These are phyloP conservation scores for Manacus vitellinus DNA, from an alignment of 2,113 vertebrate species.

Conservation along the genomic window DNA sequence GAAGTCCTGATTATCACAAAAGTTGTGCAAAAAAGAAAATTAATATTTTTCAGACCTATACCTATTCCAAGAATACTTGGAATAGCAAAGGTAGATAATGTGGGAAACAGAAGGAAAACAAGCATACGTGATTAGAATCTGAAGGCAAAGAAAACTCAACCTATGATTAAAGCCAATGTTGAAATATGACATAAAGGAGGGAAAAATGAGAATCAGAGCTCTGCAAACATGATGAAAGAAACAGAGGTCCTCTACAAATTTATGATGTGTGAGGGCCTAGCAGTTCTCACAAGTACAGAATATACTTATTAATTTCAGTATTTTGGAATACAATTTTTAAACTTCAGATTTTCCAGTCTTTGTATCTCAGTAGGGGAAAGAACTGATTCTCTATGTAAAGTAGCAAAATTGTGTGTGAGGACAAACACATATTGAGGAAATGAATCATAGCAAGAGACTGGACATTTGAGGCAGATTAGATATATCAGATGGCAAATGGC, in stretches of 20 bases:
- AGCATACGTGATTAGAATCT: not conserved
- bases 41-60: not conserved
- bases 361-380: slow-evolving; percentile 20
- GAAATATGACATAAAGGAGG: not conserved
- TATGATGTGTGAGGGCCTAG: not conserved
- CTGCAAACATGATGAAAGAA: not conserved
- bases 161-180: not conserved
- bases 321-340: not conserved
- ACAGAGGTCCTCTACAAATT: not conserved
- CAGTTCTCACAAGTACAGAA: slow-evolving; percentile 11
- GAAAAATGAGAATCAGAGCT: not conserved
- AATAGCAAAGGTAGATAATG: not conserved
- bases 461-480: slow-evolving; percentile 73
- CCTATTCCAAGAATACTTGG: not conserved
- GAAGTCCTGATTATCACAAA: not conserved
- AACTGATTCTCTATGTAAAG: slow-evolving; percentile 42
- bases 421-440: slow-evolving; percentile 56
- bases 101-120: not conserved
- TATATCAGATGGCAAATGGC: slow-evolving; percentile 58
- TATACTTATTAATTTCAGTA: slow-evolving; percentile 26
- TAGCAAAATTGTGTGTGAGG: slow-evolving; percentile 57
- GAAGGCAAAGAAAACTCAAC: not conserved
- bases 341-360: slow-evolving; percentile 8
- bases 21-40: not conserved
- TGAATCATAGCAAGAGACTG: slow-evolving; percentile 71